Evolutionary conservation across 2,113 vertebrate species (phyloP).

Genomic region (Junco hyemalis): DNA sequence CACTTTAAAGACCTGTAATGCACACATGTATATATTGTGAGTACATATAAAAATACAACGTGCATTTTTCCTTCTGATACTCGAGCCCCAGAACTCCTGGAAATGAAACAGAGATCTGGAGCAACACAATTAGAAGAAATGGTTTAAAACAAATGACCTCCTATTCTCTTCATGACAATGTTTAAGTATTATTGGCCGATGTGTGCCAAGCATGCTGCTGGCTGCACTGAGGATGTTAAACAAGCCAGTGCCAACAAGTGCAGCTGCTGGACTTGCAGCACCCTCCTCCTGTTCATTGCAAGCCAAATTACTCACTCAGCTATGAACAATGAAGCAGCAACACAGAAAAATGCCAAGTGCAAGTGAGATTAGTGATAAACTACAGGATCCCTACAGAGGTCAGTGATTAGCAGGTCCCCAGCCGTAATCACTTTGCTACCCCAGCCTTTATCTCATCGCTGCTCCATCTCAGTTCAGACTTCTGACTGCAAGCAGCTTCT

Average conservation of each 20-base stretch:
- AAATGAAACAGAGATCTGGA: neutral
- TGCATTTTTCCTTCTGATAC: neutral
- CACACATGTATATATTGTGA: neutral
- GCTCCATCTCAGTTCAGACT: conserved; percentile 47
- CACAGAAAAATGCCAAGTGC: conserved; percentile 68
- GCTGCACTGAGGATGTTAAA: conserved; percentile 70
- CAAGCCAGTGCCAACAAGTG: conserved; percentile 75
- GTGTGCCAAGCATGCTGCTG: conserved; percentile 73
- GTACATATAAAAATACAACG: neutral
- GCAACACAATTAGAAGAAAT: neutral
- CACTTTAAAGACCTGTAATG: neutral
- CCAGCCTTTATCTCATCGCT: conserved; percentile 67
- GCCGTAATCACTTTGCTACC: conserved; percentile 62
- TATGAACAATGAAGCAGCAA: conserved; percentile 67
- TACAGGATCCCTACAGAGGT: conserved; percentile 73
- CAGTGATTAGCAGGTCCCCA: conserved; percentile 74
- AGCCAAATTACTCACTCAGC: conserved; percentile 75
- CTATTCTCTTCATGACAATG: conserved; percentile 68
- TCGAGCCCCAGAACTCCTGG: neutral
- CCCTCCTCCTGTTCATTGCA: conserved; percentile 62
- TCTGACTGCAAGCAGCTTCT: conserved; percentile 27
- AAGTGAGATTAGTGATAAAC: conserved; percentile 75
- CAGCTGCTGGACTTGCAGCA: conserved; percentile 80
- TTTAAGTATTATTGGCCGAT: conserved; percentile 72
- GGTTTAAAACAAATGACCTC: conserved; percentile 38